Conservation (phyloP, 2,888 invertebrate species). For the Drosophila mayaguana region DNA sequence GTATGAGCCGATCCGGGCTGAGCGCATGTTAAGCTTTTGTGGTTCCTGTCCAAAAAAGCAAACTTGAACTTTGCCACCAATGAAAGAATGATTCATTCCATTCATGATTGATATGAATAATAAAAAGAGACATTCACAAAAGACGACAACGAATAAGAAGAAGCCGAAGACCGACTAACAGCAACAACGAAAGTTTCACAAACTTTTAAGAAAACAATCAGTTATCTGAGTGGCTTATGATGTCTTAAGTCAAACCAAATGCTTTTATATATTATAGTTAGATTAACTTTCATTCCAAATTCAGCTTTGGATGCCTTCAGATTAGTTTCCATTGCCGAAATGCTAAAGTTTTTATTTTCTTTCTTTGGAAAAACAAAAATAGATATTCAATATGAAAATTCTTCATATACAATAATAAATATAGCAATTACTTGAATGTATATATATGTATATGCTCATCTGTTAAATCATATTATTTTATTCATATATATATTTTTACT, state of each 20-base stretch:
- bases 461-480: no score
- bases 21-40: conserved; percentile 67
- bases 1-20: conserved; percentile 58
- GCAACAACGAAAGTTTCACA: conserved; percentile 12
- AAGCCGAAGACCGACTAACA: not conserved
- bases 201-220: conserved; percentile 24
- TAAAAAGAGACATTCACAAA: conserved; percentile 22
- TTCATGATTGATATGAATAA: conserved; percentile 50
- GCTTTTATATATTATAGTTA: conserved; percentile 8
- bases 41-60: conserved; percentile 56
- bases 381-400: not conserved
- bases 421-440: not conserved
- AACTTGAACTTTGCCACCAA: conserved; percentile 65
- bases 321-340: not conserved
- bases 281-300: conserved; percentile 9
- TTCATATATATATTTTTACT: no score
- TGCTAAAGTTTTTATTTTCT: not conserved
- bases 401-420: not conserved
- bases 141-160: not conserved
- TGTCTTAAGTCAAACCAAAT: conserved; percentile 23
- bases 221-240: conserved; percentile 23
- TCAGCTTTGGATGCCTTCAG: not conserved
- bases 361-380: not conserved
- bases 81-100: conserved; percentile 53
- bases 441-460: not conserved